Conservation (phyloP, 2,888 invertebrate genomes). For the Hyalella azteca region DNA sequence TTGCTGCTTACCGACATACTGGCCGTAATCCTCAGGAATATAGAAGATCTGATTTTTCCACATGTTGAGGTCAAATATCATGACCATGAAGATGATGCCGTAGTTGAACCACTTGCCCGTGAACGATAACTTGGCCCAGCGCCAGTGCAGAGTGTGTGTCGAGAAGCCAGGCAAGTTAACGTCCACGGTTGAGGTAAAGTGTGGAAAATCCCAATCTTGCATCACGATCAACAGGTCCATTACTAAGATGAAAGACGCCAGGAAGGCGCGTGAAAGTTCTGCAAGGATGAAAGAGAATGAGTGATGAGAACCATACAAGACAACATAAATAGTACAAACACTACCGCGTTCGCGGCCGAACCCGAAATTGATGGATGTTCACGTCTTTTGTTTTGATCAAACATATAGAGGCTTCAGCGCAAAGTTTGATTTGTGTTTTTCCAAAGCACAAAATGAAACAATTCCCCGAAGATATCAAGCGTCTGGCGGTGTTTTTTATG, state of each 20-base stretch:
- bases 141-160: constrained; percentile 61
- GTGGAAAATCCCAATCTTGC: constrained; percentile 68
- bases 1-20: constrained; percentile 62
- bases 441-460: too few relatives aligned
- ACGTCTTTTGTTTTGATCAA: too few relatives aligned
- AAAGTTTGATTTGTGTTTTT: too few relatives aligned
- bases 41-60: constrained; percentile 68
- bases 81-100: constrained; percentile 66
- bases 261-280: constrained; percentile 66
- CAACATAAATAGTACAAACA: too few relatives aligned
- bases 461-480: too few relatives aligned
- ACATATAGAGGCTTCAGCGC: too few relatives aligned
- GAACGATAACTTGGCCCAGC: constrained; percentile 64
- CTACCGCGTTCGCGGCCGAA: too few relatives aligned
- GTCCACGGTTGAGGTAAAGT: constrained; percentile 66
- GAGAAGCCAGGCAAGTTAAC: constrained; percentile 66
- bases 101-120: constrained; percentile 68
- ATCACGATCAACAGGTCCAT: constrained; percentile 67
- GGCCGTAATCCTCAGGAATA: constrained; percentile 65
- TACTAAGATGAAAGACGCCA: constrained; percentile 67
- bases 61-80: constrained; percentile 67
- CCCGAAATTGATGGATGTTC: too few relatives aligned
- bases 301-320: too few relatives aligned
- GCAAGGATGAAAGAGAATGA: constrained; percentile 29
- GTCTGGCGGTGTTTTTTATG: too few relatives aligned